Conservation (phyloP, 2,113 vertebrate species). For the Spermophilus dauricus region DNA sequence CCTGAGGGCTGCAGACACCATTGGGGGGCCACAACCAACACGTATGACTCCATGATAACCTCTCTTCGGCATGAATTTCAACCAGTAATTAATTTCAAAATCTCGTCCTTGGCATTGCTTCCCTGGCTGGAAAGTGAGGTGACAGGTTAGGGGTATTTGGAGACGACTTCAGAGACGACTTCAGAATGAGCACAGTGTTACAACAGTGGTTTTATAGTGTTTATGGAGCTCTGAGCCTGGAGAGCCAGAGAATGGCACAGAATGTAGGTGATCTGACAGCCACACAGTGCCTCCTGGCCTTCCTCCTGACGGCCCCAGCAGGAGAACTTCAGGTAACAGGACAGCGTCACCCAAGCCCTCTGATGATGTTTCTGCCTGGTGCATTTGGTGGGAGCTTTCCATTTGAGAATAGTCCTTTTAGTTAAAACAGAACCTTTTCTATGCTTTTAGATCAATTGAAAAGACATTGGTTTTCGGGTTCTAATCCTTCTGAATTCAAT, state of each 20-base stretch:
- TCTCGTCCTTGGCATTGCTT: accelerated
- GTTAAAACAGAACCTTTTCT: accelerated
- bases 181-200: accelerated
- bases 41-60: accelerated
- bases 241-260: background rate
- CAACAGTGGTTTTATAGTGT: background rate
- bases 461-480: background rate
- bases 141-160: accelerated
- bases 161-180: accelerated
- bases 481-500: background rate
- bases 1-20: accelerated
- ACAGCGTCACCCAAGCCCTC: background rate
- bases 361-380: accelerated
- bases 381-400: background rate
- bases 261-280: no score
- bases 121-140: accelerated
- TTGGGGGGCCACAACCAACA: accelerated
- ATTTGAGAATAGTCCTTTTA: background rate
- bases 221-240: no score
- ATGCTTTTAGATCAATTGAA: background rate
- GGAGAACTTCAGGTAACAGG: background rate
- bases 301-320: background rate
- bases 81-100: background rate
- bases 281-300: background rate
- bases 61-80: accelerated